Percentiles rank a stretch among this genome's conserved stretches.
Evolutionary conservation across 1,140 invertebrate genomes (phyloP).

Genomic region (Reticulitermes speratus): DNA sequence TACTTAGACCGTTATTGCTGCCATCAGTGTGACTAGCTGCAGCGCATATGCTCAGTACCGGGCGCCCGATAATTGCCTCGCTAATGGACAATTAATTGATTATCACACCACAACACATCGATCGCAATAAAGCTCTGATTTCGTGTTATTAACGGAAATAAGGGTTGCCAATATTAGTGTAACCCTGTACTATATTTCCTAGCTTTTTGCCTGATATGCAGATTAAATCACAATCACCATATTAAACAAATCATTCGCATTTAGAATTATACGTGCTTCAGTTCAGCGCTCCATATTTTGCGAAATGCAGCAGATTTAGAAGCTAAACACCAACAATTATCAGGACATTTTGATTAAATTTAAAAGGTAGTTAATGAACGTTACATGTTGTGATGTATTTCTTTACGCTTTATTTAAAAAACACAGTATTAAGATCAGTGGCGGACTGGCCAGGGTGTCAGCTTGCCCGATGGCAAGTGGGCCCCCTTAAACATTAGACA

Average conservation of each 20-base stretch:
- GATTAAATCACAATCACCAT: neutral
- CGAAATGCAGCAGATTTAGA: neutral
- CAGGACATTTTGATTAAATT: no score
- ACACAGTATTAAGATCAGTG: no score
- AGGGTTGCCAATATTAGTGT: neutral
- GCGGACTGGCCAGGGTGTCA: no score
- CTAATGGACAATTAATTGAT: conserved; percentile 4
- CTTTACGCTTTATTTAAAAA: no score
- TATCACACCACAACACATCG: neutral
- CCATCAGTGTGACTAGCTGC: neutral
- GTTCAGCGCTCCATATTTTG: neutral
- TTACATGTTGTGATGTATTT: no score
- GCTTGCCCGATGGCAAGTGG: no score
- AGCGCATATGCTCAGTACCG: neutral
- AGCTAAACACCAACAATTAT: no score
- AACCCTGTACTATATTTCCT: neutral
- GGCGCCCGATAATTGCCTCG: neutral
- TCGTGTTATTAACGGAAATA: neutral
- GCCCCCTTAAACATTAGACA: no score
- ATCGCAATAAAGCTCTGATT: neutral
- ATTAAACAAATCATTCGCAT: neutral
- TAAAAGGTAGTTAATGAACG: no score
- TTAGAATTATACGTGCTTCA: neutral
- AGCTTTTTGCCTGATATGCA: neutral
- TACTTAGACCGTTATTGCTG: neutral